Evolutionary conservation across 2,797 vertebrate genomes (phyloP), one percentile per base, ranked within the genome.

Genomic region (Atherinosoma microstoma): DNA sequence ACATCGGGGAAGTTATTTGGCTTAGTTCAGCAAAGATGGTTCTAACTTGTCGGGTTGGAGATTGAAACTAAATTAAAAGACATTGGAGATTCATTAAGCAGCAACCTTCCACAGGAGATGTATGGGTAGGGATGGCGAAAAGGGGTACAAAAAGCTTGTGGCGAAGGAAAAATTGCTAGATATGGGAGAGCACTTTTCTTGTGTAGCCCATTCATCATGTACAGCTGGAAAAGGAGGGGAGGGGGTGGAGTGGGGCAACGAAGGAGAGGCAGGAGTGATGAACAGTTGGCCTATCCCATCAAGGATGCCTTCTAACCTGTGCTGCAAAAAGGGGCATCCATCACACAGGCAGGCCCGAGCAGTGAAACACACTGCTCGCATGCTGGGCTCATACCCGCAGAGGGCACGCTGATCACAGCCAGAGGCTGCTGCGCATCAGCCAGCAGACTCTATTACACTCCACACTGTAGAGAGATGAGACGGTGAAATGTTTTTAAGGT

Each of bases 301-400:
- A 91, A 91, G 86, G 91, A 89, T 91, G 89, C 85, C 91, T 92
- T 93, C 91, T 92, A 92, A 93, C 92, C 92, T 91, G 92, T 91
- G 90, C 84, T 85, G 87, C 90, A 89, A 87, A 91, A 83, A 87
- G 91, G 80, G 47, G 82, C 85, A 92, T 94, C 87, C 90, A 93
- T 94, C 93, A 91, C 29, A 0, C 45, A 7, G 82, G 82, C 80
- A 83, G 86, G 67, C 54, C 66, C 64, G 18, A 70, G 84, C 63
- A 12, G 65, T 67, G 83, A 82, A 85, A 85, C 86, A 84, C 76
- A 79, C 32, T 0, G 58, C 79, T 63, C 76, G 54, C 85, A 64
- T 62, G 74, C 73, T 15, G 59, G 62, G 70, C 76, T 49, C 64
- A 60, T 56, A 58, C 72, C 75, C 66, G 49, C 78, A 85, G 59